Evolutionary conservation across 2,797 vertebrate species (phyloP), one percentile per base, ranked within the genome.

Genomic region (Caiman crocodilus): DNA sequence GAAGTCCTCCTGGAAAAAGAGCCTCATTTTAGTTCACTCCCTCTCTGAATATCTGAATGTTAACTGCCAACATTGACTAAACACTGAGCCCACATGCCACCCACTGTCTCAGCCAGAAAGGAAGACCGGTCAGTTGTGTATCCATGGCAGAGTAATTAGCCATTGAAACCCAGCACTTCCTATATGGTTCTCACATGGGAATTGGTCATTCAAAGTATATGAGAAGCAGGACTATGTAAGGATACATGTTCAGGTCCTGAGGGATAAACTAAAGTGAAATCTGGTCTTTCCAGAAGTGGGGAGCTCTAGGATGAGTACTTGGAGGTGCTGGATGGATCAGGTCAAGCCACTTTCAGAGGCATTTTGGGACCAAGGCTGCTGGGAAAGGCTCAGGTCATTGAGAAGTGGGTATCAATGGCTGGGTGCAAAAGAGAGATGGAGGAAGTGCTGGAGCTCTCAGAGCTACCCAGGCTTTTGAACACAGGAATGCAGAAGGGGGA

Each of bases 1-100:
- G 42, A 42, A 95, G 4, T 90, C 77, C 61, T 92, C 80, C 97
- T 97, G 18, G 32, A 73, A 32, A 23, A 50, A 85, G 14, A 82
- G 10, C 58, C 1, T 28, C 0, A 0, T 6, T 58, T 75, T n/a
- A 55, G 23, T 67, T 28, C 25, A 82, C 26, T 13, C 85, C 30
- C 23, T 80, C 28, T 16, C 26, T 73, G 26, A 16, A 42, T 21
- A 50, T 10, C 26, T 73, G 26, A 16, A 42, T 21, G 56, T 10
- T 30, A 25, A 60, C 57, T 14, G 1, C 9, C 2, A 17, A 17
- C 0, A 0, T 0, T 9, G 50, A 35, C 74, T 75, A 30, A 14
- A 59, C 0, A 63, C 74, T 0, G 0, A 1, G 1, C 35, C 25
- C 4, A 4, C 15, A 8, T 3, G 1, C 17, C 7, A 14, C 57